Base-by-base conservation (phyloP, 2,888 invertebrate genomes). In the Boloria euphrosyne region DNA sequence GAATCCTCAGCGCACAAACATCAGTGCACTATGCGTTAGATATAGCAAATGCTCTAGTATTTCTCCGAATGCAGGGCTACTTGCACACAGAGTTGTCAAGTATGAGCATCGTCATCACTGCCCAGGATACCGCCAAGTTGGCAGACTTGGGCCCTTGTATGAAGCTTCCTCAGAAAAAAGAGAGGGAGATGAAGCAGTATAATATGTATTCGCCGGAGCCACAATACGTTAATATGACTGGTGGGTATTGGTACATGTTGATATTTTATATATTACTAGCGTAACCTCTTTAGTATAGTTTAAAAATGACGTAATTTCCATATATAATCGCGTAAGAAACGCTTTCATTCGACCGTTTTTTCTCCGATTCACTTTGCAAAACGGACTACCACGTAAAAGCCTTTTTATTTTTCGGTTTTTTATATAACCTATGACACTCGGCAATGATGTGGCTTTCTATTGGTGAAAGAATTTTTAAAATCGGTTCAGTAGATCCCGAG, bases 31-130 rank as follows among this genome's bases (percentile, higher is more conserved):
- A 92, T 71, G 80, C 87, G 0, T 73, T 88, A 17, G 93, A 93
- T 77, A 81, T 93, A 27, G 85, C 90, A 4, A 88, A 86, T 70
- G 93, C 93, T 0, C 77, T 90, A 14, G 82, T 86, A 1, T 93
- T 92, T 79, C 81, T 93, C 4, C 82, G 86, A 22, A 92, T 91
- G 88, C 91, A 89, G 73, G 90, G 90, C 14, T 90, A 83, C 75
- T 72, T 93, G 1, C 93, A 93, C 80, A 88, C 92, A 0, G 89
- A 84, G 38, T 78, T 93, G 17, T 86, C 80, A 69, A 93, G 93
- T 71, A 80, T 82, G 61, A 77, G 83, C 47, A 74, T 93, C n/a
- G 84, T 91, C 81, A 76, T 93, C 14, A 91, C 90, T 0, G 74
- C 76, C 53, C 87, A 87, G 38, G 89, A 87, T 53, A 78, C 89